A percentile compares a stretch with the other conserved stretches of the same genome.
These are phyloP conservation scores for Craterocephalus amniculus DNA, from an alignment of 2,797 vertebrate species.

Conservation along the genomic window DNA sequence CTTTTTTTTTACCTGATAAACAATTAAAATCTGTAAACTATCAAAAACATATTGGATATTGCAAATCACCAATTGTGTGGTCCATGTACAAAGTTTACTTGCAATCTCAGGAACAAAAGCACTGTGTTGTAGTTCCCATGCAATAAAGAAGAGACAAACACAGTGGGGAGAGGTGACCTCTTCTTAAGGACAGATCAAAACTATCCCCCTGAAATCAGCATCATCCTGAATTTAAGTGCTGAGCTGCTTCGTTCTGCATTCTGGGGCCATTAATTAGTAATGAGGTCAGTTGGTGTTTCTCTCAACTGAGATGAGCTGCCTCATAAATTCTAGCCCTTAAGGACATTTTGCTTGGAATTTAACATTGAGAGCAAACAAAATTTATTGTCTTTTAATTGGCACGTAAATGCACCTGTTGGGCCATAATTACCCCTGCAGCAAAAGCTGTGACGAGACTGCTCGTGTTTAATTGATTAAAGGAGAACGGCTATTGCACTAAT, in stretches of 20 bases:
- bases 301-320: constrained; percentile 37
- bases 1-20: not conserved
- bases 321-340: constrained; percentile 47
- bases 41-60: not conserved
- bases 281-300: constrained; percentile 39
- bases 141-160: constrained; percentile 33
- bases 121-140: constrained; percentile 13
- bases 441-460: not conserved
- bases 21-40: not conserved
- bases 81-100: not conserved
- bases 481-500: not conserved
- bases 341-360: constrained; percentile 22
- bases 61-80: not conserved
- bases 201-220: constrained; percentile 33
- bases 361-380: constrained; percentile 1
- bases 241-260: constrained; percentile 38
- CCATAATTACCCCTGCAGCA: constrained; percentile 16
- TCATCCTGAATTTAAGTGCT: constrained; percentile 29
- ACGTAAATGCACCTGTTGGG: constrained; percentile 44
- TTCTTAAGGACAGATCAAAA: constrained; percentile 31
- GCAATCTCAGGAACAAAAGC: not conserved
- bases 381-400: not conserved
- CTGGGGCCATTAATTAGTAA: constrained; percentile 54
- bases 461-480: not conserved
- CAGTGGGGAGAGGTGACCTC: constrained; percentile 26